phyloP scores from a whole-genome alignment of 37 sponge, comb jelly and placozoan species.

The Cliona cf. orientalis region DNA sequence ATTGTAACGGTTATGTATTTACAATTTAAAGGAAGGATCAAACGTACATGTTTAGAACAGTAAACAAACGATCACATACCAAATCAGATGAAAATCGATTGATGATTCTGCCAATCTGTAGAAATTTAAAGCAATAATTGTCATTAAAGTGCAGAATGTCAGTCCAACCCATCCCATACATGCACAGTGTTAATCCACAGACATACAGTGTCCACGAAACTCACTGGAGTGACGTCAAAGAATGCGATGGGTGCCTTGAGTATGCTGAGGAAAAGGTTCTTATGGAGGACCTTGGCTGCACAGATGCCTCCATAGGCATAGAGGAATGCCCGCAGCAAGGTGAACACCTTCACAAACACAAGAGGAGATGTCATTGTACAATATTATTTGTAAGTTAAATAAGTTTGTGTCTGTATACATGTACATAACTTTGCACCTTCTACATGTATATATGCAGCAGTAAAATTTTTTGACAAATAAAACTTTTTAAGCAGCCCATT shows the following conservation, averaged over 20 bases:
- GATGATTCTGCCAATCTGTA: slow-evolving; percentile 85
- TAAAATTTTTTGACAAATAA: no score
- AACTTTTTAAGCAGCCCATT: no score
- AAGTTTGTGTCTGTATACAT: neutral
- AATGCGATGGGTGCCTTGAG: slow-evolving; percentile 84
- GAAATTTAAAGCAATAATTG: neutral
- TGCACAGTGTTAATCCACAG: slow-evolving; percentile 17
- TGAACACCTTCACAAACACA: slow-evolving; percentile 70
- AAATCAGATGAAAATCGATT: slow-evolving; percentile 95
- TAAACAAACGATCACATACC: slow-evolving; percentile 35
- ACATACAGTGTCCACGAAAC: slow-evolving; percentile 15
- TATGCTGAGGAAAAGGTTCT: slow-evolving; percentile 67
- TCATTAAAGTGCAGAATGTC: neutral
- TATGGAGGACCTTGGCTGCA: slow-evolving; percentile 86
- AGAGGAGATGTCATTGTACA: no score
- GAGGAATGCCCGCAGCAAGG: slow-evolving; percentile 90
- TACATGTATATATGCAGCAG: no score
- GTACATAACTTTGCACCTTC: no score
- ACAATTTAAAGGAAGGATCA: neutral
- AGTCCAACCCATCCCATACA: neutral
- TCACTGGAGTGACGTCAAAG: slow-evolving; percentile 95
- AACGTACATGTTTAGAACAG: neutral
- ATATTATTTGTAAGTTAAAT: no score
- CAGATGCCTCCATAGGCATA: slow-evolving; percentile 96
- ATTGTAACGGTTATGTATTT: neutral